Evolutionary conservation across 2,797 vertebrate species (phyloP).

Genomic region (Rhinoraja longicauda): DNA sequence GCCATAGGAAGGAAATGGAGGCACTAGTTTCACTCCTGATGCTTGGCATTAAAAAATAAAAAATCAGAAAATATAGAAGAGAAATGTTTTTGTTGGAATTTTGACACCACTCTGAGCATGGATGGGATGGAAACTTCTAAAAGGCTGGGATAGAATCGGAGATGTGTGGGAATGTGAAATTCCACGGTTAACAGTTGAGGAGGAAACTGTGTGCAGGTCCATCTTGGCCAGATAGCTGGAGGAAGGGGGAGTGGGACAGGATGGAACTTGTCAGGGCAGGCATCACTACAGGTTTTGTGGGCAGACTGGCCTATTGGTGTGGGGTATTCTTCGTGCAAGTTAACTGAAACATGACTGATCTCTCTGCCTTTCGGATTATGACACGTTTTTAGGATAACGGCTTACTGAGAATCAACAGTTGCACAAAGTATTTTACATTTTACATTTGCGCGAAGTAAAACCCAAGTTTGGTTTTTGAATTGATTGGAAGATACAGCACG

Average conservation of each 20-base stretch:
- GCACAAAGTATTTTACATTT: background rate
- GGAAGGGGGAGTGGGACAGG: background rate
- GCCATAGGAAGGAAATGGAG: background rate
- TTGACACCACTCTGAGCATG: too few species aligned
- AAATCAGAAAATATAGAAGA: background rate
- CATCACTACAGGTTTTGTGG: background rate
- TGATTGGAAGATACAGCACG: too few species aligned
- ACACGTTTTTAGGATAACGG: background rate
- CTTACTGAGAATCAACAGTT: background rate
- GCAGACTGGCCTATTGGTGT: background rate
- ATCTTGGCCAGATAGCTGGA: background rate
- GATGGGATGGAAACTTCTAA: background rate
- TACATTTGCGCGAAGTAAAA: background rate
- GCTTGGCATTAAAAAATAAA: background rate
- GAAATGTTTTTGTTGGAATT: background rate
- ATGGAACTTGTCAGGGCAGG: background rate
- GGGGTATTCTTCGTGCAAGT: background rate
- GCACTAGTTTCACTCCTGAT: background rate
- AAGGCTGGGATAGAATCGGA: background rate
- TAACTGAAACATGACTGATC: background rate
- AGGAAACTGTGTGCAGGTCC: background rate
- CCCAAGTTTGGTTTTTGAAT: too few species aligned
- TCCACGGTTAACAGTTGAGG: background rate
- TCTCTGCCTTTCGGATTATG: background rate
- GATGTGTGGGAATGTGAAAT: background rate